Base-by-base conservation (phyloP, 2,113 vertebrate genomes). In the Kobus ellipsiprymnus region DNA sequence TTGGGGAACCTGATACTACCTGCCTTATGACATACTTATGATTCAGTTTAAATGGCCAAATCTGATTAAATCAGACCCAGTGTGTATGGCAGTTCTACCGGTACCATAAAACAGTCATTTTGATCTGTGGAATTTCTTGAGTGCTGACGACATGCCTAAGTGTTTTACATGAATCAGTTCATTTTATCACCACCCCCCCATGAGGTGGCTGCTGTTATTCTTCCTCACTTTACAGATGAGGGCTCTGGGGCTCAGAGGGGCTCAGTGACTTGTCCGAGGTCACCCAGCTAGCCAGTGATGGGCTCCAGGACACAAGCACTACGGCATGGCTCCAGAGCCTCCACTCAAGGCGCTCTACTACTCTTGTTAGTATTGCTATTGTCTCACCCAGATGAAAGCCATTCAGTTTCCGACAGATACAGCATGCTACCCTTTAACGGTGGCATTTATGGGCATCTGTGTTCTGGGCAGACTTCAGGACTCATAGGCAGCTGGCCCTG, bases 291-390 rank as follows among this genome's bases (percentile, higher is more conserved):
- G 77, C 59, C 59, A 62, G 33, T 6, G 67, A 10, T 5, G 2
- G 27, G 33, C 14, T 52, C 87, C 80, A 46, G 57, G 57, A 15
- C 33, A n/a, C 64, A 60, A 3, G 54, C 40, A 27, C 27, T 3
- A 0, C 3, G 15, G 50, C 5, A 9, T 4, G 9, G 74, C 67
- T 23, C 33, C 77, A n/a, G 17, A 84, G 8, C 7, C 54, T 30
- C 7, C 3, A 1, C 33, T 12, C 25, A 6, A 4, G n/a, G 17
- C 13, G 6, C 60, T 25, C 85, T 57, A 13, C 44, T 36, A 0
- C 50, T 83, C 0, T 16, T 57, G 2, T 36, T 57, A 2, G 40
- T 3, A 6, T 5, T 11, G 7, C 29, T 50, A 0, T 13, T 12
- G 5, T 55, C n/a, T 74, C 17, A 57, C 30, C n/a, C 29, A n/a